Base-by-base conservation (phyloP, 2,797 vertebrate species). In the Oreonectes daqikongensis region DNA sequence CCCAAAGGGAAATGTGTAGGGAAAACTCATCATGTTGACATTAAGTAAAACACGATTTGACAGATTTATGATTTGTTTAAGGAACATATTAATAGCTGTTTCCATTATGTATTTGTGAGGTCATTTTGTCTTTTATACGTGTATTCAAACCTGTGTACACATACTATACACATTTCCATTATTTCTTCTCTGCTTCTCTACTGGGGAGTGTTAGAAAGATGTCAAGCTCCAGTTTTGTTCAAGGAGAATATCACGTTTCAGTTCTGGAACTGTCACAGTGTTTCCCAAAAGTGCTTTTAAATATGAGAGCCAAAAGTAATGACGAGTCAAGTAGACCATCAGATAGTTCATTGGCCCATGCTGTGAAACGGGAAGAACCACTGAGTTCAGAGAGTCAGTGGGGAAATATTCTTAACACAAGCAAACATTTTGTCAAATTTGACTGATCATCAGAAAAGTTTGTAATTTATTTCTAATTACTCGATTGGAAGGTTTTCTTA, bases 221-320 rank as follows among this genome's bases (percentile, higher is more conserved):
- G 35, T 53, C 42, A 42, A 22, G 35, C n/a, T 63, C 14, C 15
- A 68, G 17, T 28, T 50, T 68, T 67, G 38, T 48, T 67, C 42
- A 42, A 53, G 26, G 55, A 72, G 28, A 46, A 14, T 77, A 50
- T 79, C 66, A 14, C 14, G 46, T 77, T 77, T 80, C 59, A 67
- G 52, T 35, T 83, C 46, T 70, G 42, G n/a, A 65, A 75, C 52
- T 4, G 1, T 42, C 15, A 30, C 52, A n/a, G 12, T 9, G 55
- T 42, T 53, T 61, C 59, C 55, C 17, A 73, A 65, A 53, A 53
- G 48, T 53, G n/a, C 12, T 10, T 75, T 40, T 60, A 4, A 60
- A 30, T 75, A 20, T 35, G 26, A 18, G 14, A n/a, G 42, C 61
- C 18, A 57, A 48, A 70, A 48, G 38, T 17, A 17, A 50, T 75